phyloP scores from a whole-genome alignment of 2,113 vertebrate species.

The Poeciliopsis retropinna region DNA sequence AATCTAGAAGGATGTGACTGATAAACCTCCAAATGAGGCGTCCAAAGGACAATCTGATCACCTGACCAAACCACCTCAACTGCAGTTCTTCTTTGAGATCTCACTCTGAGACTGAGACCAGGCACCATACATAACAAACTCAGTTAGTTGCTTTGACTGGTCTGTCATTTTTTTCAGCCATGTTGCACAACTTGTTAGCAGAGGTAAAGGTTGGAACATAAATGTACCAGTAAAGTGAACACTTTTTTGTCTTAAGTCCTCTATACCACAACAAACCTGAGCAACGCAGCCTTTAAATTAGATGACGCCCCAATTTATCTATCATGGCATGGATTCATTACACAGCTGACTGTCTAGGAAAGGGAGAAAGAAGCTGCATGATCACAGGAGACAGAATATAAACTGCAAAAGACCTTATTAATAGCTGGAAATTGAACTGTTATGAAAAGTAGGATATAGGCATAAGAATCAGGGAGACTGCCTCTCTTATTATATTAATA shows the following conservation, averaged over 20 bases:
- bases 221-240: background rate
- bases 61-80: background rate
- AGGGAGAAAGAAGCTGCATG: conserved; percentile 26
- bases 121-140: background rate
- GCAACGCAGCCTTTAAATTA: background rate
- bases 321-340: conserved; percentile 55
- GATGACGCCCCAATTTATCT: background rate
- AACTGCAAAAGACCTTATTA: conserved; percentile 50
- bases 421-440: conserved; percentile 12
- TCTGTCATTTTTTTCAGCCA: background rate
- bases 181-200: background rate
- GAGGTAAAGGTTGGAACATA: background rate
- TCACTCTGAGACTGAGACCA: background rate
- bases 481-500: conserved; percentile 14
- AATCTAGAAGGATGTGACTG: background rate
- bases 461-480: no score
- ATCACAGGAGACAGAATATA: conserved; percentile 24
- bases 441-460: background rate
- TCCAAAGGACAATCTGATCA: background rate
- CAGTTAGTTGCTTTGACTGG: background rate
- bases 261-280: background rate
- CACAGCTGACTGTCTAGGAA: conserved; percentile 12
- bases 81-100: no score
- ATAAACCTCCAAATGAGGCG: background rate
- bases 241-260: no score